Percentiles rank a stretch among this genome's conserved stretches.
These are phyloP conservation scores for Lathamus discolor DNA, from an alignment of 2,113 vertebrate species.

Conservation along the genomic window DNA sequence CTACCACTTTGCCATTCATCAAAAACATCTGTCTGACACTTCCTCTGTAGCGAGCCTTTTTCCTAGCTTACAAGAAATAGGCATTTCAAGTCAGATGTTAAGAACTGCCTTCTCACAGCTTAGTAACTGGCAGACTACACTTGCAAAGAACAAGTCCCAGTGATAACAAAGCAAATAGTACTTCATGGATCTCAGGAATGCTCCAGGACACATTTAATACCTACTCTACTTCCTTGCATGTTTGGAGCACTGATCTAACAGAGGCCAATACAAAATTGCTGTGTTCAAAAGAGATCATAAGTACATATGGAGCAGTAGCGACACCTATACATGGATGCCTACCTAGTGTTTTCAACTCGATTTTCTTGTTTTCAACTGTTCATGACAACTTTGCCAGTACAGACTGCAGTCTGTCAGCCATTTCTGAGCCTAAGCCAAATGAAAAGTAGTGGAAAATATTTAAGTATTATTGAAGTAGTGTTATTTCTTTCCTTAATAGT, in stretches of 20 bases:
- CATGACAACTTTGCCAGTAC: not conserved
- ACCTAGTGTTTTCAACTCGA: not conserved
- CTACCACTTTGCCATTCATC: not conserved
- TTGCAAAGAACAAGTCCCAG: not conserved
- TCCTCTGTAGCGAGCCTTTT: not conserved
- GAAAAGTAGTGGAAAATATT: not conserved
- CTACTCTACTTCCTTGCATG: not conserved
- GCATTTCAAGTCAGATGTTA: not conserved
- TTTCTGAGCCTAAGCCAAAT: not conserved
- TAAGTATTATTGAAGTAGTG: not conserved
- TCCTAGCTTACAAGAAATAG: not conserved
- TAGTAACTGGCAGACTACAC: not conserved
- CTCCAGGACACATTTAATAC: accelerated
- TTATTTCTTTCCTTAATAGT: not conserved
- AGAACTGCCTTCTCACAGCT: not conserved
- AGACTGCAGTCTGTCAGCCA: not conserved
- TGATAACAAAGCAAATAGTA: not conserved
- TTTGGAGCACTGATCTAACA: not conserved
- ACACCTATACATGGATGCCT: constrained; percentile 32
- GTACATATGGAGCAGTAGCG: constrained; percentile 8
- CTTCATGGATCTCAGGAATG: not conserved
- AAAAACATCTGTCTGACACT: not conserved
- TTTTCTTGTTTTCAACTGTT: not conserved
- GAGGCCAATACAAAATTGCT: not conserved
- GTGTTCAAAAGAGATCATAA: not conserved